Base-by-base conservation (phyloP, 2,113 vertebrate genomes). In the Dunckerocampus dactyliophorus region DNA sequence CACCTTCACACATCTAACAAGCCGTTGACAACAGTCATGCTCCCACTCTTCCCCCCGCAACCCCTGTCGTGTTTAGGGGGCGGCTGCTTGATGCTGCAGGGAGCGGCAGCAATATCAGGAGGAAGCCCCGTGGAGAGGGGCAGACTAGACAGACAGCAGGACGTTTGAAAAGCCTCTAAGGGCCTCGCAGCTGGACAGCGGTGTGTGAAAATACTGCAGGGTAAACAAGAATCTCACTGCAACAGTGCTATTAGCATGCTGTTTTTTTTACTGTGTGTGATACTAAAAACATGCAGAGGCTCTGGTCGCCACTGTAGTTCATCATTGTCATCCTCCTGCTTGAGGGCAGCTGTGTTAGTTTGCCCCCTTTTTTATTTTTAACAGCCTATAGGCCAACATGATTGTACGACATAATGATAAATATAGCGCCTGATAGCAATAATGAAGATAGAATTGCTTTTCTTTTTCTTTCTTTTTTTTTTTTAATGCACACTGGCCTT, bases 31-130 rank as follows among this genome's bases (percentile, higher is more conserved):
- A n/a, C 67, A 67, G 65, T 53, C 58, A 15, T 19, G 57, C 64
- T 67, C 61, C 34, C 66, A 17, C 59, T 55, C 51, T 65, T 69
- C 69, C 42, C 21, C 74, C 62, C 51, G 39, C 55, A 9, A 24
- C 63, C 31, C 31, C 31, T 14, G 39, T 43, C 12, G 42, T 34
- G 49, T 67, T 34, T 34, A 8, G 31, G 31, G 4, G 31, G 54
- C n/a, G 63, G 67, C 20, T 14, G 59, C 71, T 81, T 69, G 67
- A 78, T 76, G 64, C 74, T 53, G 62, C 63, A 20, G 69, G 69
- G 59, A 60, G 77, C 62, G 45, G 62, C 72, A 69, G 67, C 22
- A 14, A 63, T 64, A 64, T 84, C 53, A 57, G 63, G 55, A 54
- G 64, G 64, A 55, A 59, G 53, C 80, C 76, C 56, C 19, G 69